Base-by-base conservation (phyloP, 2,113 vertebrate species). In the Coreoperca whiteheadi region DNA sequence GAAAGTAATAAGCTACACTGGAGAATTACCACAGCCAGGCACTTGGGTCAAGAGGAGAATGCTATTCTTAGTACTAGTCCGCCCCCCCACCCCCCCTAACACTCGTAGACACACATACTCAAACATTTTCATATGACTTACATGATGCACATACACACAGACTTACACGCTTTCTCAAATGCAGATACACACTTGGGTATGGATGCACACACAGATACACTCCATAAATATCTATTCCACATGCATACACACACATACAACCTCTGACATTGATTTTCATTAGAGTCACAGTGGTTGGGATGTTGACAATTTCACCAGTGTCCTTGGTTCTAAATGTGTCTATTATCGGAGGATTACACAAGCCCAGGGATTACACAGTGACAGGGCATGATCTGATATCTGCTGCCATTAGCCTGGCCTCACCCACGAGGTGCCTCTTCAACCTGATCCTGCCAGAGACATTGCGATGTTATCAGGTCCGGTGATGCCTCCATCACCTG, bases 381-480 rank as follows among this genome's bases (percentile, higher is more conserved):
- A 39, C 83, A 82, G 82, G 88, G 72, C 86, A 65, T 39, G 74
- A 92, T 90, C 83, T 86, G 88, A 91, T 92, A 87, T 82, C 79
- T 1, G 53, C 82, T 74, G 65, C 87, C 87, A 86, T 89, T 89
- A 81, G 60, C 87, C 83, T 71, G 80, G 87, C 80, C 80, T 91
- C 80, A 78, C 79, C 85, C 80, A 81, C 74, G 87, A 57, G 87
- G 80, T 84, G 82, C 76, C 82, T 89, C 85, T 89, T 87, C 74
- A 87, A 67, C 77, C 78, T 50, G 71, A 87, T 93, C 81, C 70
- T 79, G 70, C 82, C 77, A 79, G 79, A 86, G 73, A 88, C 81
- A 18, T 63, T 61, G 69, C 34, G 82, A 92, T 91, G 79, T 85
- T 92, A 91, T 92, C 93, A 32, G 81, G 56, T 54, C 60, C 37